Evolutionary conservation across 2,888 invertebrate genomes (phyloP), one percentile per base, ranked within the genome.

Genomic region (Malachius bipustulatus): DNA sequence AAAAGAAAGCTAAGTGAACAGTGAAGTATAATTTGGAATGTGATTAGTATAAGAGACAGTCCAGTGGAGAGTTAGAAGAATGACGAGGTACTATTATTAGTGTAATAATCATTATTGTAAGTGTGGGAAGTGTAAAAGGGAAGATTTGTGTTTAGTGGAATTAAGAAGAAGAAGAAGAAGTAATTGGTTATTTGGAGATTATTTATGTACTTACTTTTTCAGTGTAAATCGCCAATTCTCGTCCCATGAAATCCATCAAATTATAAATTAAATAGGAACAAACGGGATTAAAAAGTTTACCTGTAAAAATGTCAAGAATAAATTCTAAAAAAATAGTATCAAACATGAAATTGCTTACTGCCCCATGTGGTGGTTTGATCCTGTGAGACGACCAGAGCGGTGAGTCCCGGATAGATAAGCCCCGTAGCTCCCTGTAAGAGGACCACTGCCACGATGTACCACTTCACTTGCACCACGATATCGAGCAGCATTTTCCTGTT

Each of bases 211-310:
- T 8, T 40, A 52, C 52, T 39, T 40, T 47, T 44, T 41, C 41
- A 9, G 51, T 32, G 35, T 41, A 45, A 14, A 42, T 43, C 10
- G 51, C 50, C 2, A 43, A 8, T 35, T 52, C 46, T 30, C 52
- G 46, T 14, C 54, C 55, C 14, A 45, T 13, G 12, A 52, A 45
- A 44, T 51, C 51, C 19, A 39, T 34, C 3, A 38, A 4, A 30
- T 43, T 37, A 15, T 34, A 41, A 4, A 30, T 30, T 10, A 45
- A 34, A 26, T 41, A 45, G 1, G 41, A 41, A 4, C 28, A 39
- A 13, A 53, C 51, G 12, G 54, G 51, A 3, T 45, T 44, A 32
- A 53, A 55, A 37, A 46, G 53, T 24, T 47, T 35, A 32, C 51
- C 54, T 53, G 42, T n/a, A 9, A 47, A 50, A 43, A 26, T 33